Evolutionary conservation across 2,113 vertebrate genomes (phyloP).

Genomic region (Agelaius tricolor): DNA sequence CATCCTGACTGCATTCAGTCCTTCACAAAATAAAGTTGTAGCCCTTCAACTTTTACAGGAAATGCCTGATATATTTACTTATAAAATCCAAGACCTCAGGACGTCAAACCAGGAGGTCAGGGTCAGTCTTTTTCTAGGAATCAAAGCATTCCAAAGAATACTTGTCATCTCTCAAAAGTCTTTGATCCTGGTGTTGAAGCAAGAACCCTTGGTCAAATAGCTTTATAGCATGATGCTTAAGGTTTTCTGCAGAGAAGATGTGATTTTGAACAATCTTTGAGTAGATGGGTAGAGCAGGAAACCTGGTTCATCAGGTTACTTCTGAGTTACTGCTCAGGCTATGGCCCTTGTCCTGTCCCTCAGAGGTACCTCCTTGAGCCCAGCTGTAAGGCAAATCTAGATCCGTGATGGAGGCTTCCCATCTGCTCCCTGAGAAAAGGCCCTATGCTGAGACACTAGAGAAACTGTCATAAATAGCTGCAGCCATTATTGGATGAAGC

Average conservation of each 20-base stretch:
- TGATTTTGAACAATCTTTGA: not conserved
- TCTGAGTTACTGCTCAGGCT: not conserved
- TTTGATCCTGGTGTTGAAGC: not conserved
- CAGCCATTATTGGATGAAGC: not conserved
- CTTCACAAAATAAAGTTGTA: not conserved
- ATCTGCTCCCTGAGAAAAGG: not conserved
- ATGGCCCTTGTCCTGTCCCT: not conserved
- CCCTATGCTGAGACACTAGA: not conserved
- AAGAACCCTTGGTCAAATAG: not conserved
- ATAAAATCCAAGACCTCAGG: not conserved
- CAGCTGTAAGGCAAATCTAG: not conserved
- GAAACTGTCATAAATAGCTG: not conserved
- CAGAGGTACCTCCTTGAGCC: not conserved
- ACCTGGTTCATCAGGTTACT: not conserved
- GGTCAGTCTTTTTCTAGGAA: not conserved
- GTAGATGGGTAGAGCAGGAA: not conserved
- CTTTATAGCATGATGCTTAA: not conserved
- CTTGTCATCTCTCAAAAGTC: not conserved
- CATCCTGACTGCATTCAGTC: not conserved
- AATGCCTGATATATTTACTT: not conserved
- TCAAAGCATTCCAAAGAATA: not conserved
- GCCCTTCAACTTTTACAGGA: not conserved
- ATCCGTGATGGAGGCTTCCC: not conserved
- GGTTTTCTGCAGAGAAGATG: not conserved
- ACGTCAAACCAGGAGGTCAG: not conserved